Conservation (phyloP, 2,888 invertebrate genomes). For the Hofmannophila pseudospretella region DNA sequence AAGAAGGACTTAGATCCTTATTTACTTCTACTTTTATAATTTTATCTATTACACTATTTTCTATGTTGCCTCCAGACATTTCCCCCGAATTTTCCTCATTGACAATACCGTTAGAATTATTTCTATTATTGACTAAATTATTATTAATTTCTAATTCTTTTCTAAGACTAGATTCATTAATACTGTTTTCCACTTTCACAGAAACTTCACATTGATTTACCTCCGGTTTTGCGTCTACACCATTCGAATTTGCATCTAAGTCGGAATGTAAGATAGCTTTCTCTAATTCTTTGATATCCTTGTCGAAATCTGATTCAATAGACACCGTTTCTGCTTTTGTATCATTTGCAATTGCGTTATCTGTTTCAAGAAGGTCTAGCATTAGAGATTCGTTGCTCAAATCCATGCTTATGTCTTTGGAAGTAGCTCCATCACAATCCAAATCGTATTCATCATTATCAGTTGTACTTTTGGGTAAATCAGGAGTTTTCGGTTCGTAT, state of each 20-base stretch:
- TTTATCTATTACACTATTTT: background rate
- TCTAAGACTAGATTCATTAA: background rate
- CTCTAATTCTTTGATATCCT: background rate
- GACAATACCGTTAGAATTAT: background rate
- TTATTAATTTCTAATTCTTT: slow-evolving; percentile 2
- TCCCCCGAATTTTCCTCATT: background rate
- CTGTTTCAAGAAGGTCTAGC: slow-evolving; percentile 2
- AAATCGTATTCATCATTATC: background rate
- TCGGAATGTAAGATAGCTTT: background rate
- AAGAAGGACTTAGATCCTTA: background rate
- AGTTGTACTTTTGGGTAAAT: background rate
- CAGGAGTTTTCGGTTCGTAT: background rate
- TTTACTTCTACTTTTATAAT: background rate
- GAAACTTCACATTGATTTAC: too few species aligned
- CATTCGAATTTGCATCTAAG: too few species aligned
- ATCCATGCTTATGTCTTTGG: background rate
- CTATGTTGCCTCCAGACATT: background rate
- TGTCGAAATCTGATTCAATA: background rate
- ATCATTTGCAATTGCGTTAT: background rate
- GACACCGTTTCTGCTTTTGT: background rate
- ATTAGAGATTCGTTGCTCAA: slow-evolving; percentile 3
- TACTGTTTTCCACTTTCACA: background rate
- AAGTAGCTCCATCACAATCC: background rate
- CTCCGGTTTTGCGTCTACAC: too few species aligned
- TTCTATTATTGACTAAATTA: background rate